Conservation (phyloP, 2,797 vertebrate species). For the Channallabes apus region DNA sequence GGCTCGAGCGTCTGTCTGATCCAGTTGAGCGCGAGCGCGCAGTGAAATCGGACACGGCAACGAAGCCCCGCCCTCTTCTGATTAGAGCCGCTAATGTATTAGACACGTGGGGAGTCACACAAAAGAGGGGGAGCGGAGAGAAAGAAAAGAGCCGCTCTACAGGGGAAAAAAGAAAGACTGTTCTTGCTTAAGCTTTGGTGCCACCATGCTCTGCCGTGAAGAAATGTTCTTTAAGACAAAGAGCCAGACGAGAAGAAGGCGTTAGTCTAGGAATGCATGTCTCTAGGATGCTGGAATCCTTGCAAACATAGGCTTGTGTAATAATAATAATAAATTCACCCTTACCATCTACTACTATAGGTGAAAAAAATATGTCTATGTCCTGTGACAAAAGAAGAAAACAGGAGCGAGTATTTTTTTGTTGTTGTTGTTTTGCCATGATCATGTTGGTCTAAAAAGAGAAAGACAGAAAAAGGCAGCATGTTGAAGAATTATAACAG, state of each 20-base stretch:
- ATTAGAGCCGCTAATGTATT: conserved; percentile 75
- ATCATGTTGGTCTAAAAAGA: not conserved
- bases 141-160: conserved; percentile 45
- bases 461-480: not conserved
- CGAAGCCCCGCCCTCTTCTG: conserved; percentile 68
- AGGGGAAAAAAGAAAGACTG: conserved; percentile 55
- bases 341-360: not conserved
- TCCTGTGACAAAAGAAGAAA: not conserved
- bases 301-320: not conserved
- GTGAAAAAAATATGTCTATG: not conserved
- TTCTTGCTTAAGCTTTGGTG: conserved; percentile 72
- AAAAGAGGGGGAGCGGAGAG: conserved; percentile 63
- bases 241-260: conserved; percentile 47
- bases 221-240: conserved; percentile 75
- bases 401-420: not conserved
- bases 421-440: not conserved
- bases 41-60: conserved; percentile 39
- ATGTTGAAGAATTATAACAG: not conserved
- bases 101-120: conserved; percentile 71
- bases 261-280: not conserved
- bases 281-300: not conserved
- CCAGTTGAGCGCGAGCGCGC: not conserved
- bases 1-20: conserved; percentile 30
- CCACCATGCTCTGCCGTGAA: conserved; percentile 76
- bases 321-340: not conserved